These are phyloP conservation scores for Microtus ochrogaster DNA, from an alignment of 2,113 vertebrate genomes.

Conservation along the genomic window DNA sequence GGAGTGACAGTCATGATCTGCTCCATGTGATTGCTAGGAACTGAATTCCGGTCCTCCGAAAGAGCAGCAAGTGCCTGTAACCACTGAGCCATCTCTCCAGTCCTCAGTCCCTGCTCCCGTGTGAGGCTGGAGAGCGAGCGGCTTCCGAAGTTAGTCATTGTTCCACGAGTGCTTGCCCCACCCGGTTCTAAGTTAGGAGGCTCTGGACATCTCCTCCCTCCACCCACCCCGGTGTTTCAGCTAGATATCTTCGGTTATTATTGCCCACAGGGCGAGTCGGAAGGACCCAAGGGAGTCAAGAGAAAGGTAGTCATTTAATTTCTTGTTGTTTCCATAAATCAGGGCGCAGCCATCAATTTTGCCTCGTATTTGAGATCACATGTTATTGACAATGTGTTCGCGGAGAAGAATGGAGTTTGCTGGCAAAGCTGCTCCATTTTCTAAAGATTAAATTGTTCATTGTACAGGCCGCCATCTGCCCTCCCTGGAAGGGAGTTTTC, in stretches of 20 bases:
- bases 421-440: constrained; percentile 88
- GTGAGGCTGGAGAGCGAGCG: not conserved
- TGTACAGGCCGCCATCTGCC: constrained; percentile 88
- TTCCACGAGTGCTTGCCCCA: not conserved
- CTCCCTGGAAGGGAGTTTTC: constrained; percentile 85
- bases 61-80: not conserved
- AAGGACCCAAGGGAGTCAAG: constrained; percentile 63
- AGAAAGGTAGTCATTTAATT: constrained; percentile 76
- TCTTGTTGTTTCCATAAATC: constrained; percentile 83
- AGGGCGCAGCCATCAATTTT: constrained; percentile 81
- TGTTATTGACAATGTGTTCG: constrained; percentile 89
- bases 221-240: not conserved
- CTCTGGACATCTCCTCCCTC: constrained; percentile 8
- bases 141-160: not conserved
- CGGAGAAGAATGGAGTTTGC: constrained; percentile 85
- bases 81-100: not conserved
- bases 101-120: not conserved
- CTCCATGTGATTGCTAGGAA: not conserved
- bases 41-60: not conserved
- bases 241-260: not conserved
- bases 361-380: constrained; percentile 83
- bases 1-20: not conserved
- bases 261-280: not conserved
- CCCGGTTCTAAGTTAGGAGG: constrained; percentile 53
- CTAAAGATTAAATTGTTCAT: constrained; percentile 90